A percentile compares a stretch with the other conserved stretches of the same genome.
Conservation (phyloP, 1,140 invertebrate genomes). For the Cylas formicarius region DNA sequence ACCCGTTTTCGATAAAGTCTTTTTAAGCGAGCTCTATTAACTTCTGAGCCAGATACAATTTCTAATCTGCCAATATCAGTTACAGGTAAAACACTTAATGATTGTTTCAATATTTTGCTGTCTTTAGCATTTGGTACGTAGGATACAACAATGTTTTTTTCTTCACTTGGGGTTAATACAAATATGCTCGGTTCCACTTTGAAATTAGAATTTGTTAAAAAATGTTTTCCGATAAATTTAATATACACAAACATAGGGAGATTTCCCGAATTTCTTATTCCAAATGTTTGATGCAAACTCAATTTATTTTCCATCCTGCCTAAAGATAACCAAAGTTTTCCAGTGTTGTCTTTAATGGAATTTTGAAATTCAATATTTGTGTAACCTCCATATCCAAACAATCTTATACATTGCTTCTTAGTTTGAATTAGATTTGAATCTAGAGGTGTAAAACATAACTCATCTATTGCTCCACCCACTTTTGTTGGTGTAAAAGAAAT, state of each 20-base stretch:
- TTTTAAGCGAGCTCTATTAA: conserved; percentile 28
- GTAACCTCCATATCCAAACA: conserved; percentile 47
- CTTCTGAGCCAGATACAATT: conserved; percentile 31
- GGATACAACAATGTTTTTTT: conserved; percentile 21
- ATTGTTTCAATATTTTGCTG: conserved; percentile 24
- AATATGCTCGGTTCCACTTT: conserved; percentile 23
- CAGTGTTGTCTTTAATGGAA: conserved; percentile 44
- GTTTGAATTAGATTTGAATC: conserved; percentile 36
- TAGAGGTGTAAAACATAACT: conserved; percentile 45
- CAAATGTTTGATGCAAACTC: conserved; percentile 39
- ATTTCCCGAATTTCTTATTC: conserved; percentile 45
- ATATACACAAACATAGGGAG: conserved; percentile 44
- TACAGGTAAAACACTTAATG: conserved; percentile 14
- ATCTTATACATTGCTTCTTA: conserved; percentile 35
- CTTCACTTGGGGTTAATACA: conserved; percentile 28
- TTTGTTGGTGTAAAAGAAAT: conserved; percentile 44
- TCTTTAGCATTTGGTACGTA: conserved; percentile 28
- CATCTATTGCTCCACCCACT: conserved; percentile 42
- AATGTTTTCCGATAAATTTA: conserved; percentile 42
- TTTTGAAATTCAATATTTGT: conserved; percentile 43
- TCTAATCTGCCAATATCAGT: conserved; percentile 30
- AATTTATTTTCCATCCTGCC: conserved; percentile 43
- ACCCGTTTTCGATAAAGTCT: conserved; percentile 25
- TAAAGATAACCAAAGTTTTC: conserved; percentile 46
- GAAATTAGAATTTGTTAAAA: conserved; percentile 26